Evolutionary conservation across 2,797 vertebrate genomes (phyloP).

Genomic region (Acanthurus tractus): DNA sequence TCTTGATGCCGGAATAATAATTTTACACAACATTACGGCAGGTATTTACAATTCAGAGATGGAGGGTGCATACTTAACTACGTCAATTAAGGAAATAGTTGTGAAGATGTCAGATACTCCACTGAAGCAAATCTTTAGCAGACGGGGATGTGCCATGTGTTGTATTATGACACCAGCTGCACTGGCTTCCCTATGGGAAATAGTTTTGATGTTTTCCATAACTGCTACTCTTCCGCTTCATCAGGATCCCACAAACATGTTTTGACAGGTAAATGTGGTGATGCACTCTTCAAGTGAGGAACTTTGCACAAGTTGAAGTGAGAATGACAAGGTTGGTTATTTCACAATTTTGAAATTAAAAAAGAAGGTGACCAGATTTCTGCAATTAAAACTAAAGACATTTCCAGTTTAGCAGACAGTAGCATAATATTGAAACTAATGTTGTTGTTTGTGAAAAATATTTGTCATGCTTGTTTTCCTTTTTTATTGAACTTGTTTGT

Average conservation of each 20-base stretch:
- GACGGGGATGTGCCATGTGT: slow-evolving; percentile 77
- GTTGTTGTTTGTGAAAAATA: no score
- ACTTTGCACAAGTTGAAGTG: slow-evolving; percentile 48
- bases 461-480: no score
- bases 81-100: slow-evolving; percentile 84
- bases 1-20: slow-evolving; percentile 75
- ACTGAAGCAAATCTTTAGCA: slow-evolving; percentile 81
- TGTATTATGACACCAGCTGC: slow-evolving; percentile 80
- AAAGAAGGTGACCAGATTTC: not conserved
- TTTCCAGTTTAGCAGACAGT: no score
- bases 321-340: slow-evolving; percentile 45
- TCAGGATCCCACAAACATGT: slow-evolving; percentile 73
- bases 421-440: no score
- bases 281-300: slow-evolving; percentile 69
- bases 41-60: slow-evolving; percentile 76
- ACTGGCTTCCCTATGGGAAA: slow-evolving; percentile 77
- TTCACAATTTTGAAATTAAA: slow-evolving; percentile 9
- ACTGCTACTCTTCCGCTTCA: slow-evolving; percentile 83
- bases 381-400: no score
- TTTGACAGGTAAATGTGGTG: slow-evolving; percentile 81
- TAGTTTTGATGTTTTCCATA: slow-evolving; percentile 79
- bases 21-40: slow-evolving; percentile 84
- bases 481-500: no score
- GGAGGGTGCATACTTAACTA: slow-evolving; percentile 79
- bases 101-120: slow-evolving; percentile 83